Percentiles rank a stretch among this genome's conserved stretches.
Conservation (phyloP, 2,888 invertebrate genomes). For the Aspidapion aeneum region DNA sequence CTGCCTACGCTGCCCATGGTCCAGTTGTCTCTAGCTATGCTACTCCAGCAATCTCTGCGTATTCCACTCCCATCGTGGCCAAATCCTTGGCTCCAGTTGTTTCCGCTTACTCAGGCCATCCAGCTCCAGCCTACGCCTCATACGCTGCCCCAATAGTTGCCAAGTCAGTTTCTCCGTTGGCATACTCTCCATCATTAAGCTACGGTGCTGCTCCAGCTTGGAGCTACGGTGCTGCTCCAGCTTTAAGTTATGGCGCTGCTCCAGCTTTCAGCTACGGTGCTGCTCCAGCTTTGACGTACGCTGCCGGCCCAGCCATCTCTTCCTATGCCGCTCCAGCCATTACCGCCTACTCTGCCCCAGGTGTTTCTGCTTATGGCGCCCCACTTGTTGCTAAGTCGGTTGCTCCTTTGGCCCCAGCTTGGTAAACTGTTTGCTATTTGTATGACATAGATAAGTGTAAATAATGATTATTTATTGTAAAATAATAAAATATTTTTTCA, state of each 20-base stretch:
- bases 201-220: not conserved
- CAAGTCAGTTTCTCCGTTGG: slow-evolving; percentile 27
- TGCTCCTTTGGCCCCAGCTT: slow-evolving; percentile 16
- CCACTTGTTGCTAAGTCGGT: slow-evolving; percentile 14
- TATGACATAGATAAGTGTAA: not conserved
- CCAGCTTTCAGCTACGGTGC: not conserved
- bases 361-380: not conserved
- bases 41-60: slow-evolving; percentile 6
- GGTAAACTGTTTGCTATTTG: slow-evolving; percentile 11
- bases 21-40: not conserved
- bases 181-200: slow-evolving; percentile 20
- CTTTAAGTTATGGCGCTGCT: not conserved
- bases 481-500: too few species aligned
- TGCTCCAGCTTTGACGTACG: not conserved
- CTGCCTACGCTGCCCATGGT: slow-evolving; percentile 25
- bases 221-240: not conserved
- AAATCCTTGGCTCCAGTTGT: slow-evolving; percentile 54
- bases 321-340: slow-evolving; percentile 6
- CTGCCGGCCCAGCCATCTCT: slow-evolving; percentile 3
- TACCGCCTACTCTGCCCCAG: slow-evolving; percentile 3
- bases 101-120: slow-evolving; percentile 32
- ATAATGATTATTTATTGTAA: slow-evolving; percentile 1
- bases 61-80: slow-evolving; percentile 10
- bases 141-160: slow-evolving; percentile 28
- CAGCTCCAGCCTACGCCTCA: slow-evolving; percentile 22